Percentiles rank a stretch among this genome's conserved stretches.
Evolutionary conservation across 2,888 invertebrate species (phyloP).

Genomic region (Dromius quadrimaculatus): DNA sequence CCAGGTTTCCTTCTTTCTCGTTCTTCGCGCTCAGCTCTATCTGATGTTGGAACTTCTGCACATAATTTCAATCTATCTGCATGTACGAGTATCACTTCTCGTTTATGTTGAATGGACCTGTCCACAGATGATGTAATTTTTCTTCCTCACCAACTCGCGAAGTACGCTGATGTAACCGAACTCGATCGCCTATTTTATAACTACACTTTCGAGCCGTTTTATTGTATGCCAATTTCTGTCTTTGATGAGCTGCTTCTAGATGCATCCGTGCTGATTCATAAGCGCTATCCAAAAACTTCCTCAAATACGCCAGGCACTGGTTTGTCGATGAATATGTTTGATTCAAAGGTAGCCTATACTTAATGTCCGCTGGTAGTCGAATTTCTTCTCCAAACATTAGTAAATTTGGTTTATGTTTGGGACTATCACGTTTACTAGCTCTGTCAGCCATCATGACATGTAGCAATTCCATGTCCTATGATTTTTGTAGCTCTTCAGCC

Average conservation of each 20-base stretch:
- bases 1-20: not conserved
- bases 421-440: not conserved
- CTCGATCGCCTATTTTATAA: not conserved
- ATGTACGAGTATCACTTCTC: not conserved
- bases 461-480: slow-evolving; percentile 6
- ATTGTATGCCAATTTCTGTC: not conserved
- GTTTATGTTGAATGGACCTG: not conserved
- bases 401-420: not conserved
- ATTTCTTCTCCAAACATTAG: slow-evolving; percentile 7
- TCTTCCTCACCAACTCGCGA: not conserved
- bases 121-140: not conserved
- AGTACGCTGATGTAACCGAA: not conserved
- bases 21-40: not conserved
- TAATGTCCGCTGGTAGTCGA: not conserved
- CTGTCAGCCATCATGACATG: slow-evolving; percentile 16
- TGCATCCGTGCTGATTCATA: not conserved
- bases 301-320: not conserved
- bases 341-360: not conserved
- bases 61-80: not conserved
- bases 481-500: not conserved
- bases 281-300: not conserved
- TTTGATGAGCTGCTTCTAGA: not conserved
- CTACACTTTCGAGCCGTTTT: not conserved
- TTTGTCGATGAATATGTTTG: not conserved
- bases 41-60: not conserved